phyloP scores from a whole-genome alignment of 1,140 invertebrate genomes.

The Atta texana region DNA sequence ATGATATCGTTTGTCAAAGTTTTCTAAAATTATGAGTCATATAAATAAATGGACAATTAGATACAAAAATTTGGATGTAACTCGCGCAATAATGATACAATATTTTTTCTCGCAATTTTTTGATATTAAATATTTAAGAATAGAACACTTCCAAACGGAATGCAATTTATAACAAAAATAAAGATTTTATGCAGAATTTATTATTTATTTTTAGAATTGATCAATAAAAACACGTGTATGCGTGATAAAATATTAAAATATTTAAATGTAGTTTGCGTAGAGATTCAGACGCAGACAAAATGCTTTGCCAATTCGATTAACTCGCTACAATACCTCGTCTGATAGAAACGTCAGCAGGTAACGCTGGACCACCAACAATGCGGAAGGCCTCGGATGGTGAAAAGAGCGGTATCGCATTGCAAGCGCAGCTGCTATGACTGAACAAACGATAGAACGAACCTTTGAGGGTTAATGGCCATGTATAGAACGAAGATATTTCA shows the following conservation, averaged over 20 bases:
- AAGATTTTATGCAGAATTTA: not conserved
- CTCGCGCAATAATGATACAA: not conserved
- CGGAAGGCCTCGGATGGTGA: conserved; percentile 69
- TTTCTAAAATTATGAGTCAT: not conserved
- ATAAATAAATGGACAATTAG: not conserved
- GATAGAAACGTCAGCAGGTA: conserved; percentile 58
- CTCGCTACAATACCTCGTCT: conserved; percentile 4
- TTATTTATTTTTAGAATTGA: not conserved
- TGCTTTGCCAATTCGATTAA: conserved; percentile 26
- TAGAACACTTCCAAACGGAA: not conserved
- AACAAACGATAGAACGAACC: conserved; percentile 76
- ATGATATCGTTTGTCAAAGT: not conserved
- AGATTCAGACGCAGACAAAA: not conserved
- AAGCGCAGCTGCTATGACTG: conserved; percentile 67
- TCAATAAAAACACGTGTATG: not conserved
- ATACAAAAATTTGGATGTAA: not conserved
- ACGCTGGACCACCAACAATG: conserved; percentile 57
- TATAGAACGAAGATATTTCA: conserved; percentile 52
- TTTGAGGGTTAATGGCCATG: conserved; percentile 43
- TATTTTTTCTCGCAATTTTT: not conserved
- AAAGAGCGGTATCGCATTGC: conserved; percentile 72
- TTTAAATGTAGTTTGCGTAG: not conserved
- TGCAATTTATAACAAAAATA: not conserved
- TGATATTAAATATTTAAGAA: not conserved
- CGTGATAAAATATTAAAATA: not conserved